These are phyloP conservation scores for Channallabes apus DNA, from an alignment of 2,797 vertebrate genomes.

Conservation along the genomic window DNA sequence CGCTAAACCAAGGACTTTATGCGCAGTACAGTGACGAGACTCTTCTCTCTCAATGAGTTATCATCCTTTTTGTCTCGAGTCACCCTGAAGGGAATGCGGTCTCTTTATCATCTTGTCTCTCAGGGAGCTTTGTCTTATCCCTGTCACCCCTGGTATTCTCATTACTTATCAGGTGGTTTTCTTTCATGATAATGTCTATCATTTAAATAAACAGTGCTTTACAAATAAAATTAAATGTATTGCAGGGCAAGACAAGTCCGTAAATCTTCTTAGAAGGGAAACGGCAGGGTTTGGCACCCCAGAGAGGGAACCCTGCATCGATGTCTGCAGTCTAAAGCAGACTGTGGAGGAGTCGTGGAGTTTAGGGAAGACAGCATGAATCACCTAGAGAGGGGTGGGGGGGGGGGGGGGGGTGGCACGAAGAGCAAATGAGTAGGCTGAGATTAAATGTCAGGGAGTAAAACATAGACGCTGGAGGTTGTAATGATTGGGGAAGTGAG, in stretches of 20 bases:
- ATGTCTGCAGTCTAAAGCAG: background rate
- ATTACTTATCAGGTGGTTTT: background rate
- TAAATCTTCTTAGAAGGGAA: background rate
- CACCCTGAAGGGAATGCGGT: too few relatives aligned
- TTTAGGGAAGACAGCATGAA: constrained; percentile 19
- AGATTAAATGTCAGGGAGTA: constrained; percentile 63
- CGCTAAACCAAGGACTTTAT: too few relatives aligned
- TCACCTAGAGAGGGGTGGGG: background rate
- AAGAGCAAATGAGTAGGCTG: constrained; percentile 39
- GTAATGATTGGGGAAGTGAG: constrained; percentile 54
- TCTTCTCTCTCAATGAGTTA: background rate
- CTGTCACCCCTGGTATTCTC: background rate
- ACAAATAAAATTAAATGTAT: background rate
- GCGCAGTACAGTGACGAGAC: too few relatives aligned
- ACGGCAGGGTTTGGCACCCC: background rate
- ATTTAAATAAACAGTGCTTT: background rate
- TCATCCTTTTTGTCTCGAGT: background rate
- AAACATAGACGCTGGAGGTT: constrained; percentile 40
- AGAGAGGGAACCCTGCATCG: background rate
- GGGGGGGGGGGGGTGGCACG: background rate
- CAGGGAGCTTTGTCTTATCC: too few relatives aligned
- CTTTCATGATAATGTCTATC: background rate
- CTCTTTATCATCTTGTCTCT: background rate
- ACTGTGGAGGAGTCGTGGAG: constrained; percentile 13
- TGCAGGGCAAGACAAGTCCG: background rate